Conservation (phyloP, 2,888 invertebrate genomes). For the Leptopilina syphax region DNA sequence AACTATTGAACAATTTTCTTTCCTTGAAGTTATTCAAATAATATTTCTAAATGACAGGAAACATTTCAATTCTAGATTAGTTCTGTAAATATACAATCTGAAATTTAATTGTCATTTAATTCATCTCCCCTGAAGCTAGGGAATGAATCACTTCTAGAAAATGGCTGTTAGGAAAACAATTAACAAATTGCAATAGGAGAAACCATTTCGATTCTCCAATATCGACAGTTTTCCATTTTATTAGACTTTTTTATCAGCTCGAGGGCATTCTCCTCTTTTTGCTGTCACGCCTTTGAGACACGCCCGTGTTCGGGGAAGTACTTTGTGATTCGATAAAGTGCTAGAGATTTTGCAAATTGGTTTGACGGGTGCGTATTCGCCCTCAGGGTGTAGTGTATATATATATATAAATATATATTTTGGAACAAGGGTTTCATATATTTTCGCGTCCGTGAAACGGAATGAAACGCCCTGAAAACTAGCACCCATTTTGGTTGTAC, state of each 20-base stretch:
- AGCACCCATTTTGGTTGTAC: slow-evolving; percentile 40
- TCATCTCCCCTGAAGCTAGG: not conserved
- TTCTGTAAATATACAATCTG: not conserved
- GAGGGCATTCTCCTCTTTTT: slow-evolving; percentile 32
- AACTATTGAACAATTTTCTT: too few species aligned
- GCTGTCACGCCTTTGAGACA: slow-evolving; percentile 43
- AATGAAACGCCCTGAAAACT: slow-evolving; percentile 44
- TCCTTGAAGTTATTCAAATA: too few species aligned
- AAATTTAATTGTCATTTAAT: not conserved
- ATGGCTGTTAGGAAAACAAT: slow-evolving; percentile 3
- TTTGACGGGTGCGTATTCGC: slow-evolving; percentile 49
- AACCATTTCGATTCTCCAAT: not conserved
- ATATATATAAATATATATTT: slow-evolving; percentile 11
- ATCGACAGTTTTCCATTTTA: slow-evolving; percentile 13
- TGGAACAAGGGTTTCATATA: slow-evolving; percentile 49
- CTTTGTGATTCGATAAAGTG: slow-evolving; percentile 61
- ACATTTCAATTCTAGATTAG: too few species aligned
- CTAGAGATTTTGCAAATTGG: slow-evolving; percentile 66
- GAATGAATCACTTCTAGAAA: not conserved
- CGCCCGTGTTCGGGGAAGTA: slow-evolving; percentile 42
- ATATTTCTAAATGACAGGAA: too few species aligned
- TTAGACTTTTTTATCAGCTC: slow-evolving; percentile 36
- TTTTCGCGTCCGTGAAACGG: slow-evolving; percentile 40
- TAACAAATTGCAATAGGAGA: slow-evolving; percentile 30
- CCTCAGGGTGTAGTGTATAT: slow-evolving; percentile 35